Conservation (phyloP, 2,888 invertebrate genomes). For the Drosophila eohydei region DNA sequence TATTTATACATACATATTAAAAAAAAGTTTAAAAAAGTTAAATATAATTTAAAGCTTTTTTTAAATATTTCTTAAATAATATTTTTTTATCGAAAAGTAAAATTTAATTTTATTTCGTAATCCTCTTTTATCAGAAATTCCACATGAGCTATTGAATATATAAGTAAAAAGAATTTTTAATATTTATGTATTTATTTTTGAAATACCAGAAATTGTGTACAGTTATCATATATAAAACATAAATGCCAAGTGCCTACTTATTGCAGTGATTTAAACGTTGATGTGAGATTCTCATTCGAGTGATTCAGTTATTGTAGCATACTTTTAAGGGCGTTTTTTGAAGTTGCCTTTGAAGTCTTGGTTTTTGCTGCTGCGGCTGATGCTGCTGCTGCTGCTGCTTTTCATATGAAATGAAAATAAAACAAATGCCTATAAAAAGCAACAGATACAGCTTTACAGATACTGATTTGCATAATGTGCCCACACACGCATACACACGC, state of each 20-base stretch:
- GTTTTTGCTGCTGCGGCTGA: constrained; percentile 13
- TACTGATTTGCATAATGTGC: constrained; percentile 73
- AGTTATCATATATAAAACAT: not conserved
- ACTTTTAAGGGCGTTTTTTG: constrained; percentile 11
- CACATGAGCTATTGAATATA: not conserved
- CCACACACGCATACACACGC: constrained; percentile 22
- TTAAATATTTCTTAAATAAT: not conserved
- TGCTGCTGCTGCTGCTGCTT: constrained; percentile 11
- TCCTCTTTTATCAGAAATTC: not conserved
- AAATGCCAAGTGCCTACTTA: constrained; percentile 1
- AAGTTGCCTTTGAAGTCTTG: constrained; percentile 15
- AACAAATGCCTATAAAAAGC: constrained; percentile 74
- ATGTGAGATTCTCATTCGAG: not conserved
- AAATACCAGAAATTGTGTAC: not conserved
- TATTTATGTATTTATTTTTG: not conserved
- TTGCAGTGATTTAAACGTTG: constrained; percentile 1
- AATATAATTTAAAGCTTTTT: too few species aligned
- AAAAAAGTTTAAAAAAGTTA: too few species aligned
- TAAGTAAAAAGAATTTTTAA: not conserved
- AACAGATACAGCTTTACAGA: constrained; percentile 67
- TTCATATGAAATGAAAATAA: constrained; percentile 55
- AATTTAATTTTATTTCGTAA: not conserved
- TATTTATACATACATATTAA: too few species aligned
- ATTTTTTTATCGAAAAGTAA: not conserved
- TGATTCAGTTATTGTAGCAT: constrained; percentile 20